phyloP scores from a whole-genome alignment of 1,140 invertebrate genomes.

The Brachionus asplanchnoidis region DNA sequence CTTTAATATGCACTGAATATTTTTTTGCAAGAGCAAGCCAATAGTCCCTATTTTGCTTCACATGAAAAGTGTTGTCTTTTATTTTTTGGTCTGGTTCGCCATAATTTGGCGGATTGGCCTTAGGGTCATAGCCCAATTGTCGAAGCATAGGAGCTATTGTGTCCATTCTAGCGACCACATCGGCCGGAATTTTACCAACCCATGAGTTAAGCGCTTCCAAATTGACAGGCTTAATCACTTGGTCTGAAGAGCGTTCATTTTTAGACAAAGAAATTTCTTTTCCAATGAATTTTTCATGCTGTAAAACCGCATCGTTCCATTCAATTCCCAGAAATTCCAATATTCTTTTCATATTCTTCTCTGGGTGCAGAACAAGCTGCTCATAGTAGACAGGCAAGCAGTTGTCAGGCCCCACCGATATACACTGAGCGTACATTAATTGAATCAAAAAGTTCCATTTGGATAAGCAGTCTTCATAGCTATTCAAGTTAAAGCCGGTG shows the following conservation, averaged over 20 bases:
- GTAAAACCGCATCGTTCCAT: constrained; percentile 90
- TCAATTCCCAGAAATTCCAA: constrained; percentile 82
- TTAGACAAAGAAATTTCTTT: constrained; percentile 79
- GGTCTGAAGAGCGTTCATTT: constrained; percentile 92
- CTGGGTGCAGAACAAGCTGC: constrained; percentile 87
- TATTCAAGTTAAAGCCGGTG: constrained; percentile 88
- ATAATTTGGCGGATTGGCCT: constrained; percentile 86
- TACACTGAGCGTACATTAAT: constrained; percentile 88
- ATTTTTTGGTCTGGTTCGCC: constrained; percentile 77
- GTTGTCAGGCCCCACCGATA: constrained; percentile 69
- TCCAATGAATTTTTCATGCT: constrained; percentile 94
- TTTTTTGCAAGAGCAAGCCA: constrained; percentile 55
- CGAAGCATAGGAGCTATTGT: constrained; percentile 85
- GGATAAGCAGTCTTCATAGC: constrained; percentile 82
- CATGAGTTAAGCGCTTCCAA: constrained; percentile 90
- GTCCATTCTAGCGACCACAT: constrained; percentile 82
- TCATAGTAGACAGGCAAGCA: constrained; percentile 93
- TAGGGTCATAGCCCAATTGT: constrained; percentile 82
- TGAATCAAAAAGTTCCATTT: constrained; percentile 94
- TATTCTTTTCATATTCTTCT: constrained; percentile 79
- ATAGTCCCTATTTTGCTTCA: constrained; percentile 56
- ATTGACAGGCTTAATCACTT: constrained; percentile 96
- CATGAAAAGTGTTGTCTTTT: constrained; percentile 69
- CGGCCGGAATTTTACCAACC: constrained; percentile 84
- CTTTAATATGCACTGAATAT: constrained; percentile 43